phyloP scores from a whole-genome alignment of 2,888 invertebrate genomes.

The Anodontia alba region DNA sequence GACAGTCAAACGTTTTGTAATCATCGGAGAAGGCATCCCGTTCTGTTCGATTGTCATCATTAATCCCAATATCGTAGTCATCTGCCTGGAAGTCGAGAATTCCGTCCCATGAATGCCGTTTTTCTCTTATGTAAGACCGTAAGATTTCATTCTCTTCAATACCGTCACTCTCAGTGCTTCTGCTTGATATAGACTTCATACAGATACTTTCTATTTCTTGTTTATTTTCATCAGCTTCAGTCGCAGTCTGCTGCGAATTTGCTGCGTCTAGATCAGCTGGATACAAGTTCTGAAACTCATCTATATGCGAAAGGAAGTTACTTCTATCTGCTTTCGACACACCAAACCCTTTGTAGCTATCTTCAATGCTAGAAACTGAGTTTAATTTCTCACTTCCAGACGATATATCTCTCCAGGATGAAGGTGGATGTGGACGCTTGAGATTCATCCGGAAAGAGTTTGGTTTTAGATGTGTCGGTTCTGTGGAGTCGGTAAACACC shows the following conservation, averaged over 20 bases:
- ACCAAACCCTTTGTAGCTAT: slow-evolving; percentile 61
- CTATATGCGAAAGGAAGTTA: slow-evolving; percentile 48
- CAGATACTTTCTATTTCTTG: not conserved
- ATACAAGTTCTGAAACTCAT: slow-evolving; percentile 49
- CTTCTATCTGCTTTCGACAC: slow-evolving; percentile 40
- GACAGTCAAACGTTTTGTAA: not conserved
- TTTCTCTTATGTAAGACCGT: not conserved
- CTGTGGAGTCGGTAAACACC: not conserved
- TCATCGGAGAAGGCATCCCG: not conserved
- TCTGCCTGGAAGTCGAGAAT: not conserved
- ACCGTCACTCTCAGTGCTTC: slow-evolving; percentile 1
- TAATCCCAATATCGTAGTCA: not conserved
- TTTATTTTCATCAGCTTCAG: not conserved
- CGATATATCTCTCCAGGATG: not conserved
- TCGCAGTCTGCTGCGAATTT: not conserved
- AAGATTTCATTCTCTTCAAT: slow-evolving; percentile 4
- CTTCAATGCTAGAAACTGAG: slow-evolving; percentile 49
- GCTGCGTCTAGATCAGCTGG: not conserved
- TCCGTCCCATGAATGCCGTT: slow-evolving; percentile 9
- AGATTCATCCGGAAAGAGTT: not conserved
- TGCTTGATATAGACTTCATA: not conserved
- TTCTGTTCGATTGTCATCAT: not conserved
- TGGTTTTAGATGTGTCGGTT: not conserved
- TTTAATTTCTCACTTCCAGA: not conserved
- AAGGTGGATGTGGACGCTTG: not conserved